Evolutionary conservation across 2,797 vertebrate genomes (phyloP).

Genomic region (Meda fulgida): DNA sequence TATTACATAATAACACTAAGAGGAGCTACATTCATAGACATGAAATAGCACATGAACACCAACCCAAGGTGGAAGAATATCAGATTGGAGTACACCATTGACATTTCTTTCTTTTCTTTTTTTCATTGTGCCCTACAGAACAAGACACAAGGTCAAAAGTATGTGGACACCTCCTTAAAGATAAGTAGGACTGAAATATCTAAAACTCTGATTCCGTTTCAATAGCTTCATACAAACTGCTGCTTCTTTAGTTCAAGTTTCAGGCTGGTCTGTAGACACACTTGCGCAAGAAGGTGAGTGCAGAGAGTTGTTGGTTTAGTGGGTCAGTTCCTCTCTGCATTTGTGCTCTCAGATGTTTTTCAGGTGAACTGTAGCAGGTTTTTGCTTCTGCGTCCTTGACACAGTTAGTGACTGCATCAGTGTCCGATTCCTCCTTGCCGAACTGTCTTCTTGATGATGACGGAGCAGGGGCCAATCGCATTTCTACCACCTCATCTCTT

Average conservation of each 20-base stretch:
- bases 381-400: slow-evolving; percentile 70
- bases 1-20: slow-evolving; percentile 57
- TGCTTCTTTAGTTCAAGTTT: background rate
- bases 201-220: background rate
- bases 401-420: slow-evolving; percentile 63
- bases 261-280: background rate
- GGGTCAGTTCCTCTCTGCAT: slow-evolving; percentile 7
- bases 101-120: no score
- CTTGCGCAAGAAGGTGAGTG: background rate
- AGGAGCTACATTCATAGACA: slow-evolving; percentile 3
- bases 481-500: slow-evolving; percentile 56
- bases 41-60: background rate
- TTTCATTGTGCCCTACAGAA: background rate
- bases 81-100: background rate
- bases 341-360: slow-evolving; percentile 34
- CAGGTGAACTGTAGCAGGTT: slow-evolving; percentile 47
- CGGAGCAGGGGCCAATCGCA: slow-evolving; percentile 61
- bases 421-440: slow-evolving; percentile 56
- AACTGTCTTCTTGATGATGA: slow-evolving; percentile 58
- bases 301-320: slow-evolving; percentile 1
- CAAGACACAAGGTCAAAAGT: background rate
- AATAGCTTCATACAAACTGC: background rate
- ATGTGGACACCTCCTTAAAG: background rate
- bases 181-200: background rate
- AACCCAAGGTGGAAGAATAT: background rate